Base-by-base conservation (phyloP, 2,888 invertebrate genomes). In the Macaria notata region DNA sequence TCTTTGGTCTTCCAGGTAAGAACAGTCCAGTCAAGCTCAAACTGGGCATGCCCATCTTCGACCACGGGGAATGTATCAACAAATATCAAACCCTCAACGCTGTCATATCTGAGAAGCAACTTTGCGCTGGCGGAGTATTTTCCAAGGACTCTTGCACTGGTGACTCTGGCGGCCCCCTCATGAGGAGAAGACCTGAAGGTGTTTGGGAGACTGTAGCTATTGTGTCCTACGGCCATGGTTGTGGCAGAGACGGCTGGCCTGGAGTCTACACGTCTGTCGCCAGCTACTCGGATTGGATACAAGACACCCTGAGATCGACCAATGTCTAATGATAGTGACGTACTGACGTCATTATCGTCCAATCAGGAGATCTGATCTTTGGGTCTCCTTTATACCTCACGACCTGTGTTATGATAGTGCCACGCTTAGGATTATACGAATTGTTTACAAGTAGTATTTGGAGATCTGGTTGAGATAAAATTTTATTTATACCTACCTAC, bases 151-250 rank as follows among this genome's bases (percentile, higher is more conserved):
- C 96, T 0, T 96, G 96, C 70, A 92, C 81, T 9, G 96, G 96
- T 0, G 96, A 96, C 69, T 95, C 95, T 0, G 96, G 96, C 0
- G 96, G 96, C 3, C 96, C 96, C 0, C 81, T 96, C 4, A 96
- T 96, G 95, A 87, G 79, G 64, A 83, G 70, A 47, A 85, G 84
- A 33, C 79, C 86, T 0, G 83, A 91, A 0, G 91, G 91, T 0
- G 77, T 89, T 0, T 94, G 94, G 93, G 92, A 93, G 52, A 72
- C 91, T 0, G 88, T 94, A 3, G 95, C 94, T 0, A 84, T 95
- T 1, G 94, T 95, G 0, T 95, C 95, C 30, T 95, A 94, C 55
- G 95, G 95, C 0, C 92, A 92, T 0, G 93, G 93, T 1, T 95
- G 94, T 55, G 95, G 94, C 0, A 88, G 90, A 67, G 92, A 93